These are phyloP conservation scores for Ethmia dodecea DNA, from an alignment of 2,888 invertebrate genomes.

Conservation along the genomic window DNA sequence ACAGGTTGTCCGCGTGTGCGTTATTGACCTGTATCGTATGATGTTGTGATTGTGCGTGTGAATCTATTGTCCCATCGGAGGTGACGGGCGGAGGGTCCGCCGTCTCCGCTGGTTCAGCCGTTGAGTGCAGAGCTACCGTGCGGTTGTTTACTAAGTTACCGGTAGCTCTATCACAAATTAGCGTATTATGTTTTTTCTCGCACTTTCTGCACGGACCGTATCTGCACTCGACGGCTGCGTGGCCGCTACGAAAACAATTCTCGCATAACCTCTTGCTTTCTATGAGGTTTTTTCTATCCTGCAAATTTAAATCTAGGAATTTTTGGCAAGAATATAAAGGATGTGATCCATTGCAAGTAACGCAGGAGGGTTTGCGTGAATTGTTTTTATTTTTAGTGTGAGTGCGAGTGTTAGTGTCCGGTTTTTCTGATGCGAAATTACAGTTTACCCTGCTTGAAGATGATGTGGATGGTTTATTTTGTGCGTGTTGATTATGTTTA, in stretches of 20 bases:
- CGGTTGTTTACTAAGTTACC: background rate
- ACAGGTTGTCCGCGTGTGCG: background rate
- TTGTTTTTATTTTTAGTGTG: background rate
- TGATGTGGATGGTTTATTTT: background rate
- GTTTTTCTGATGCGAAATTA: background rate
- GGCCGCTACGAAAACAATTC: background rate
- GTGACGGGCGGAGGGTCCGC: background rate
- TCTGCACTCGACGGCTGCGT: background rate
- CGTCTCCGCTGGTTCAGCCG: too few relatives aligned
- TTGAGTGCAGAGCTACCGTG: background rate
- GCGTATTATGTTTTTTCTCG: background rate
- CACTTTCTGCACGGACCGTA: background rate
- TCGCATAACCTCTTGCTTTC: background rate
- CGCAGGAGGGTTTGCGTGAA: background rate
- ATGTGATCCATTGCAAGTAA: background rate
- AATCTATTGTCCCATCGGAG: background rate
- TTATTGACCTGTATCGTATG: background rate
- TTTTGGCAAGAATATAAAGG: background rate
- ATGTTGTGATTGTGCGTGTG: background rate
- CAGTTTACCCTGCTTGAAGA: background rate
- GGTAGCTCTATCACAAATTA: background rate
- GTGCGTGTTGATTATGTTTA: background rate
- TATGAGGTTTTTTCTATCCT: background rate
- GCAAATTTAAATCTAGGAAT: background rate
- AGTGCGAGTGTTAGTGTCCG: background rate